Percentiles rank a stretch among this genome's conserved stretches.
Evolutionary conservation across 2,797 vertebrate species (phyloP).

Genomic region (Vultur gryphus): DNA sequence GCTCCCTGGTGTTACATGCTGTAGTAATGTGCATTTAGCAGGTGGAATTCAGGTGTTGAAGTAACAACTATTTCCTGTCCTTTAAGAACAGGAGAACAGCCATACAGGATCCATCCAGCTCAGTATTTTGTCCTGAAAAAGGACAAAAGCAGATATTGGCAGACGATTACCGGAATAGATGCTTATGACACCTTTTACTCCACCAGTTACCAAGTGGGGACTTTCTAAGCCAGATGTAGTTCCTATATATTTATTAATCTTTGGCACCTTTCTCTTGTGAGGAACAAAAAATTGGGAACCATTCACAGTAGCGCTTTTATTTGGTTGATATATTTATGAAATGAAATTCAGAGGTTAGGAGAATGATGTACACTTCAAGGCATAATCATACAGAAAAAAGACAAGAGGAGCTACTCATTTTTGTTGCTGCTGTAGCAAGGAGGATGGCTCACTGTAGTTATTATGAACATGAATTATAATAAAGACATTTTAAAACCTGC

Average conservation of each 20-base stretch:
- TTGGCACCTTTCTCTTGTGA: not conserved
- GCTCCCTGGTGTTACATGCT: not conserved
- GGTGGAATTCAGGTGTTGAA: not conserved
- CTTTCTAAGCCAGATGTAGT: not conserved
- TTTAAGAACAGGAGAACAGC: not conserved
- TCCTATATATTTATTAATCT: not conserved
- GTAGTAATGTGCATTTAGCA: not conserved
- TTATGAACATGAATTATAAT: not conserved
- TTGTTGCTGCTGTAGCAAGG: not conserved
- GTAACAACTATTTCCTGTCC: not conserved
- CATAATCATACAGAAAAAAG: not conserved
- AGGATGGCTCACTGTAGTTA: not conserved
- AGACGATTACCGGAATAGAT: not conserved
- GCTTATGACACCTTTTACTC: not conserved
- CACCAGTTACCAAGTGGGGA: not conserved
- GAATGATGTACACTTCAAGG: not conserved
- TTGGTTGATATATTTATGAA: not conserved
- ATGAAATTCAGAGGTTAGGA: not conserved
- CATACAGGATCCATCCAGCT: not conserved
- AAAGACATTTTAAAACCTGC: conserved; percentile 27
- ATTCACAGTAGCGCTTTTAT: not conserved
- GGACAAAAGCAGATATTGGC: not conserved
- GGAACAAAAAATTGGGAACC: not conserved
- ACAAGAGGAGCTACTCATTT: not conserved
- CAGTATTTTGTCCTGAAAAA: not conserved